Percentiles rank a stretch among this genome's conserved stretches.
phyloP scores from a whole-genome alignment of 2,797 vertebrate species.

The Coracias cyanogaster region DNA sequence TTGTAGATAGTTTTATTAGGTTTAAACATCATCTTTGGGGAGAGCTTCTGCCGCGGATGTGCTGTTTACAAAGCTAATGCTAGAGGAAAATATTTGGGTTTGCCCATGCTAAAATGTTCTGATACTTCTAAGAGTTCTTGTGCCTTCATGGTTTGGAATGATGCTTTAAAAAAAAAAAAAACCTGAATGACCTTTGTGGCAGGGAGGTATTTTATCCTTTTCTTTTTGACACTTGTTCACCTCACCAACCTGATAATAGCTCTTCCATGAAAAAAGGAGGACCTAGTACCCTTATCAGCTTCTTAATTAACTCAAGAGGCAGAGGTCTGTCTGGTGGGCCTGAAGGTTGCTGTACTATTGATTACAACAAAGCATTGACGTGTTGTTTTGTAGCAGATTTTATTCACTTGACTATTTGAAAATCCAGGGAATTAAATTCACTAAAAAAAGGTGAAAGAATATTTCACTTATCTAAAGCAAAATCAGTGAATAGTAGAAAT shows the following conservation, averaged over 20 bases:
- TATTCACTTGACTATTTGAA: not conserved
- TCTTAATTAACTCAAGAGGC: not conserved
- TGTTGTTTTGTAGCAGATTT: not conserved
- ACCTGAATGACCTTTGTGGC: not conserved
- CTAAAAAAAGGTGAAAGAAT: not conserved
- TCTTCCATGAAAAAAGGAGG: not conserved
- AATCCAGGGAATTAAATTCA: not conserved
- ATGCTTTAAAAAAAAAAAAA: not conserved
- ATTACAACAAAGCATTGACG: not conserved
- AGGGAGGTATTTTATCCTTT: not conserved
- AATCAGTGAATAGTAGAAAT: not conserved
- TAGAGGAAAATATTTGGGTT: not conserved
- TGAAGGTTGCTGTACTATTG: not conserved
- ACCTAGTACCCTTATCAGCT: not conserved
- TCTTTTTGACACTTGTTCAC: not conserved
- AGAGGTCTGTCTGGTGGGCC: not conserved
- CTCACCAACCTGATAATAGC: not conserved
- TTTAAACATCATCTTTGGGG: not conserved
- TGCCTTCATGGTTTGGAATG: not conserved
- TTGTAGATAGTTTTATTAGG: not conserved
- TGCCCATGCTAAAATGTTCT: not conserved
- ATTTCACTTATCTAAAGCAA: not conserved
- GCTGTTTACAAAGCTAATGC: not conserved
- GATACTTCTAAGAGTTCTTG: not conserved
- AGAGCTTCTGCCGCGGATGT: not conserved